Percentiles rank a stretch among this genome's conserved stretches.
Conservation (phyloP, 2,797 vertebrate species). For the Mus spretus region DNA sequence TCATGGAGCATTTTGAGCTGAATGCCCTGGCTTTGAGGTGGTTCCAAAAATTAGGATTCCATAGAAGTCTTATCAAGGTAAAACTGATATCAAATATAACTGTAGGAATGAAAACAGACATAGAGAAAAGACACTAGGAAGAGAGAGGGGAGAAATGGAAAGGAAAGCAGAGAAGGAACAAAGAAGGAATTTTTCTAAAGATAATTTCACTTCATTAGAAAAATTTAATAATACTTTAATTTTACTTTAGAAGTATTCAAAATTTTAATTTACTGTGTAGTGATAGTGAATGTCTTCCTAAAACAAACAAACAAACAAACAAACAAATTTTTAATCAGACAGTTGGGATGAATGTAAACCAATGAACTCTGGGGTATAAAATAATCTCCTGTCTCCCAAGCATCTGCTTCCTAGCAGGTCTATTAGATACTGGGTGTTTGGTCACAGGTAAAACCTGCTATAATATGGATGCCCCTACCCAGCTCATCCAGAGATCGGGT, state of each 20-base stretch:
- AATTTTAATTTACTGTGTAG: not conserved
- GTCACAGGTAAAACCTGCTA: not conserved
- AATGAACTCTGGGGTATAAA: not conserved
- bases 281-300: not conserved
- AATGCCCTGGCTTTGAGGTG: slow-evolving; percentile 45
- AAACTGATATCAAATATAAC: not conserved
- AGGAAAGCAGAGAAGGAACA: not conserved
- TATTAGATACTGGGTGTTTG: not conserved
- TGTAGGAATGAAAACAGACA: not conserved
- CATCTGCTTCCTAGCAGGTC: not conserved
- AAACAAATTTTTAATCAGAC: not conserved
- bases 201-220: slow-evolving; percentile 12
- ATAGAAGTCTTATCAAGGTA: not conserved
- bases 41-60: not conserved
- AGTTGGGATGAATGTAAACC: not conserved
- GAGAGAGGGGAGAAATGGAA: not conserved
- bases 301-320: not conserved
- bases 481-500: not conserved
- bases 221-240: not conserved
- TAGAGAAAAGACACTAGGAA: not conserved
- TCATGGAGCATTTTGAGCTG: slow-evolving; percentile 34
- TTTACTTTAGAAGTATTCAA: not conserved
- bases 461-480: not conserved
- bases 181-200: not conserved
- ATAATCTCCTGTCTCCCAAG: not conserved